Base-by-base conservation (phyloP, 2,797 vertebrate genomes). In the Microctenopoma lineatum region DNA sequence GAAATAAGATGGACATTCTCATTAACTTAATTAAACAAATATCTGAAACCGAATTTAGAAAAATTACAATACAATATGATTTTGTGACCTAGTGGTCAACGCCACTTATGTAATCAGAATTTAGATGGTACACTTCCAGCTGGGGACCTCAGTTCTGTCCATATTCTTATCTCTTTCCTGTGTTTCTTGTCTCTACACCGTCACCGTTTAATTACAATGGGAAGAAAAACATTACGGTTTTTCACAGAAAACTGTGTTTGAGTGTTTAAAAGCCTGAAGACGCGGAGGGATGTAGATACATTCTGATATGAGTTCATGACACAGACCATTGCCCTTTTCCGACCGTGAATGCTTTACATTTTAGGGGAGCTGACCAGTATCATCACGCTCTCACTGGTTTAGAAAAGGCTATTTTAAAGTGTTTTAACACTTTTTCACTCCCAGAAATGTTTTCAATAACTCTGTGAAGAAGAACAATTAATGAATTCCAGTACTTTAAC, bases 401-500 rank as follows among this genome's bases (percentile, higher is more conserved):
- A 34, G 46, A 4, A 72, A 70, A 70, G 50, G 52, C 57, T n/a
- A 77, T 53, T 57, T 27, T 47, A 36, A 39, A n/a, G 18, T 45
- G 25, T 44, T 63, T 53, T 10, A 54, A 59, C 5, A 50, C 8
- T 16, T 59, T 61, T 50, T 67, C 29, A 56, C 47, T 55, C 59
- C 46, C 65, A 27, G 79, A 53, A 46, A 50, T 29, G 11, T 53
- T 73, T 84, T 75, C 70, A 74, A 66, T 51, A 79, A 58, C 25
- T 56, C 70, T 15, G 26, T 18, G 12, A 55, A 59, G 58, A 65
- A 69, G 39, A 75, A 75, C n/a, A 61, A 73, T 29, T 21, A 54
- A 13, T 69, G 10, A 26, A 61, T 36, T 34, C 4, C 25, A 50
- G 38, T 6, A 42, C 9, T 42, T 56, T 14, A 70, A 61, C 36